A percentile compares a stretch with the other conserved stretches of the same genome.
Evolutionary conservation across 2,797 vertebrate genomes (phyloP).

Genomic region (Chloroceryle inda): DNA sequence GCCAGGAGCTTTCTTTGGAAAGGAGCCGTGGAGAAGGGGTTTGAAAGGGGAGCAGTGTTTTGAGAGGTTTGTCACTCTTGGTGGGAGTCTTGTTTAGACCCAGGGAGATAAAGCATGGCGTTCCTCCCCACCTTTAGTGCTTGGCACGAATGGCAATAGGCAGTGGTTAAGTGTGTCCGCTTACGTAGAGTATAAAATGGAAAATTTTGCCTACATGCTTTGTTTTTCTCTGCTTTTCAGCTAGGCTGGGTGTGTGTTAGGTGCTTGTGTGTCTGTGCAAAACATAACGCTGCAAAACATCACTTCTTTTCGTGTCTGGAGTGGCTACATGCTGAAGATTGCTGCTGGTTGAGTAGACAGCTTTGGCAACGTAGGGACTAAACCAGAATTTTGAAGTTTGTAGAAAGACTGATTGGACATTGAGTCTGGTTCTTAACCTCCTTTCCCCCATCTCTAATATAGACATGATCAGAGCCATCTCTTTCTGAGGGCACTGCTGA

Average conservation of each 20-base stretch:
- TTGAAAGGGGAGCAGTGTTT: not conserved
- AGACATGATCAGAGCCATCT: conserved; percentile 35
- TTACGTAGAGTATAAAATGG: not conserved
- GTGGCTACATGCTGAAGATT: not conserved
- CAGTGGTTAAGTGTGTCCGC: not conserved
- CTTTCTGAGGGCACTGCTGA: conserved; percentile 24
- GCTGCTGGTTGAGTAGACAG: not conserved
- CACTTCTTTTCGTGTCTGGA: not conserved
- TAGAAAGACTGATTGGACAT: conserved; percentile 25
- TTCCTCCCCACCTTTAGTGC: not conserved
- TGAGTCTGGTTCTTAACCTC: conserved; percentile 39
- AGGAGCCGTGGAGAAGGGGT: conserved; percentile 33
- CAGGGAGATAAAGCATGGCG: not conserved
- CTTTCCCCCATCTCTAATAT: not conserved
- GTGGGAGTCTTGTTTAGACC: not conserved
- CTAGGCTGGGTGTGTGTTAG: not conserved
- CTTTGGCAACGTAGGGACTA: not conserved
- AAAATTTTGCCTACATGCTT: not conserved
- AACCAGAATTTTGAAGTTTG: not conserved
- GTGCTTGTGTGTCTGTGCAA: not conserved
- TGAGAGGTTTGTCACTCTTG: not conserved
- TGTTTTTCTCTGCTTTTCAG: not conserved
- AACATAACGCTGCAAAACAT: conserved; percentile 48
- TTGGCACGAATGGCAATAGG: not conserved
- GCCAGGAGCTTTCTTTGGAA: conserved; percentile 42